These are phyloP conservation scores for Drosophila orosa DNA, from an alignment of 1,140 invertebrate genomes.

Conservation along the genomic window DNA sequence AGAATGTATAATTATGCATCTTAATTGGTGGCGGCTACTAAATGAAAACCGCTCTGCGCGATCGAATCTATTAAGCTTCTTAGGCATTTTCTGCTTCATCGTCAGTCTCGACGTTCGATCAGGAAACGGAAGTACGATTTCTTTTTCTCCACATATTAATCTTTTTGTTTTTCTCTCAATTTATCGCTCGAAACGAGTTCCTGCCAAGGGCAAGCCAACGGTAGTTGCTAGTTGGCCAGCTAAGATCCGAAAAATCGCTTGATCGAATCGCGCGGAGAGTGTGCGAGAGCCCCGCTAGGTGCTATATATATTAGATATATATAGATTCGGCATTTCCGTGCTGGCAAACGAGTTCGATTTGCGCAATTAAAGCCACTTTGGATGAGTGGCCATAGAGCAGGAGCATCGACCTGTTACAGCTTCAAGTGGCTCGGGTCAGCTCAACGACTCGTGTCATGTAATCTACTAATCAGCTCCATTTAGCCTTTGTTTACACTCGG, in stretches of 20 bases:
- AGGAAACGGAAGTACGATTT: slow-evolving; percentile 75
- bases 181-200: slow-evolving; percentile 63
- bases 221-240: slow-evolving; percentile 58
- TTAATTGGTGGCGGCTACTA: slow-evolving; percentile 44
- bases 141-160: slow-evolving; percentile 59
- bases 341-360: slow-evolving; percentile 70
- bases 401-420: slow-evolving; percentile 41
- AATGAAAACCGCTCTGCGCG: slow-evolving; percentile 42
- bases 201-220: slow-evolving; percentile 70
- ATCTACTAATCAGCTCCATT: slow-evolving; percentile 22
- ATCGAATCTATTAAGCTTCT: slow-evolving; percentile 46
- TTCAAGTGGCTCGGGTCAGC: slow-evolving; percentile 10
- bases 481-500: slow-evolving; percentile 2
- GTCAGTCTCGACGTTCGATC: slow-evolving; percentile 54
- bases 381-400: slow-evolving; percentile 33
- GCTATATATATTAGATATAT: slow-evolving; percentile 22
- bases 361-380: slow-evolving; percentile 47
- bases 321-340: slow-evolving; percentile 58
- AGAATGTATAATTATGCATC: slow-evolving; percentile 60
- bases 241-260: slow-evolving; percentile 41
- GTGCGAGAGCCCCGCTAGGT: slow-evolving; percentile 38
- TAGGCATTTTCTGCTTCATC: slow-evolving; percentile 51
- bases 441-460: slow-evolving; percentile 14
- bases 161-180: slow-evolving; percentile 58
- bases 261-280: slow-evolving; percentile 28